These are phyloP conservation scores for Apotomis turbidana DNA, from an alignment of 2,888 invertebrate genomes.

Conservation along the genomic window DNA sequence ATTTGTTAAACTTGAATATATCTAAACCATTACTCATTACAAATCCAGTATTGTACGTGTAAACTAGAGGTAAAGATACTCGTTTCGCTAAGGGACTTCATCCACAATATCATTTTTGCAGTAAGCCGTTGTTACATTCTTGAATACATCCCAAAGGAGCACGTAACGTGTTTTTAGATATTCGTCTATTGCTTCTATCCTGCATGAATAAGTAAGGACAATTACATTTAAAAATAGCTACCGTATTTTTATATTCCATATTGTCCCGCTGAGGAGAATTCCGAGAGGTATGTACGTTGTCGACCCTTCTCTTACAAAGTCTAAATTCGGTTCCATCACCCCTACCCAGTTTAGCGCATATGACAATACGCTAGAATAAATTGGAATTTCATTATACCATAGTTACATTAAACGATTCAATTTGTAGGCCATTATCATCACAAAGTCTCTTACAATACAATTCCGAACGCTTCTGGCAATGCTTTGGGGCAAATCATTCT, in stretches of 20 bases:
- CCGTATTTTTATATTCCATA: conserved; percentile 42
- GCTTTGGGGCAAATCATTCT: no score
- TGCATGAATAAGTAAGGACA: conserved; percentile 55
- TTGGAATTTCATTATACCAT: no score
- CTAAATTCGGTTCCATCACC: neutral
- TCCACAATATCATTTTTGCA: neutral
- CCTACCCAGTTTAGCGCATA: conserved; percentile 14
- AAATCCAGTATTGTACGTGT: no score
- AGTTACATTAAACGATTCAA: no score
- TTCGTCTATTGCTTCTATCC: conserved; percentile 39
- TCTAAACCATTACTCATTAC: no score
- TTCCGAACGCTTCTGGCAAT: no score
- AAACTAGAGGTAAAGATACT: neutral
- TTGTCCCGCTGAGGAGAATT: conserved; percentile 47
- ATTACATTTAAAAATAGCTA: conserved; percentile 51
- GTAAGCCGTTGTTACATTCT: neutral
- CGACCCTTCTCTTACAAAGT: conserved; percentile 4
- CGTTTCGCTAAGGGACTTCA: neutral
- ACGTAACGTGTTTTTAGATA: conserved; percentile 18
- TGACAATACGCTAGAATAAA: neutral
- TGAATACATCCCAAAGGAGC: conserved; percentile 24
- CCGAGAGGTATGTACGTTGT: conserved; percentile 24
- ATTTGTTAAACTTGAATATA: no score
- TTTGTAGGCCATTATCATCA: no score
- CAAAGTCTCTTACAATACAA: no score